Evolutionary conservation across 2,888 invertebrate species (phyloP).

Genomic region (Tethea ocularis): DNA sequence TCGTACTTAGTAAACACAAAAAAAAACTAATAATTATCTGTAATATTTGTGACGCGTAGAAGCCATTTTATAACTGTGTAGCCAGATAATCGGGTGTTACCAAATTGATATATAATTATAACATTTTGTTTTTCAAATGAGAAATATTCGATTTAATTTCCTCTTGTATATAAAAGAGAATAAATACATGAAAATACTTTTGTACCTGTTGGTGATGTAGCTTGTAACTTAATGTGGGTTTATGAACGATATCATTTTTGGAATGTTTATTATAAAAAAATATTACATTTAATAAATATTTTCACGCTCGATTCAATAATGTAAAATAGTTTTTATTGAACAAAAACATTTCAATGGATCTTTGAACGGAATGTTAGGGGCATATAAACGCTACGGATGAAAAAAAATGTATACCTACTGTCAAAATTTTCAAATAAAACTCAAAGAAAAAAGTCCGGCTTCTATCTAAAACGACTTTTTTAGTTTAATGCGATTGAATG

Average conservation of each 20-base stretch:
- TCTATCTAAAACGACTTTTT: background rate
- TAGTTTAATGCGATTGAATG: background rate
- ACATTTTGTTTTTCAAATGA: conserved; percentile 34
- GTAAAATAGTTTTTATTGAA: conserved; percentile 43
- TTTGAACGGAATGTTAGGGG: conserved; percentile 34
- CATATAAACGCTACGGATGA: conserved; percentile 36
- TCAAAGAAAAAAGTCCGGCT: background rate
- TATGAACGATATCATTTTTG: conserved; percentile 4
- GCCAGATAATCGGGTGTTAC: conserved; percentile 41
- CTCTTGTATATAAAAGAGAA: conserved; percentile 70
- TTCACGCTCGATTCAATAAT: conserved; percentile 26
- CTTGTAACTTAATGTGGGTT: conserved; percentile 47
- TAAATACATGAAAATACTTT: conserved; percentile 62
- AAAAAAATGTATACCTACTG: conserved; percentile 13
- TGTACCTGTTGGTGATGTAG: conserved; percentile 75
- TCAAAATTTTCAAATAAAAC: background rate
- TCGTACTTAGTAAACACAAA: conserved; percentile 64
- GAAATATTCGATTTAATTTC: conserved; percentile 42
- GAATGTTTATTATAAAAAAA: background rate
- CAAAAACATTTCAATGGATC: conserved; percentile 37
- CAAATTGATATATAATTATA: conserved; percentile 41
- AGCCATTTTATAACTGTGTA: conserved; percentile 48
- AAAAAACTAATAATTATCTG: conserved; percentile 33
- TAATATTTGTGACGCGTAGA: conserved; percentile 35
- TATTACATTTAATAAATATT: conserved; percentile 23